Evolutionary conservation across 1,140 invertebrate genomes (phyloP), one percentile per base, ranked within the genome.

Genomic region (Drosophila murphyi): DNA sequence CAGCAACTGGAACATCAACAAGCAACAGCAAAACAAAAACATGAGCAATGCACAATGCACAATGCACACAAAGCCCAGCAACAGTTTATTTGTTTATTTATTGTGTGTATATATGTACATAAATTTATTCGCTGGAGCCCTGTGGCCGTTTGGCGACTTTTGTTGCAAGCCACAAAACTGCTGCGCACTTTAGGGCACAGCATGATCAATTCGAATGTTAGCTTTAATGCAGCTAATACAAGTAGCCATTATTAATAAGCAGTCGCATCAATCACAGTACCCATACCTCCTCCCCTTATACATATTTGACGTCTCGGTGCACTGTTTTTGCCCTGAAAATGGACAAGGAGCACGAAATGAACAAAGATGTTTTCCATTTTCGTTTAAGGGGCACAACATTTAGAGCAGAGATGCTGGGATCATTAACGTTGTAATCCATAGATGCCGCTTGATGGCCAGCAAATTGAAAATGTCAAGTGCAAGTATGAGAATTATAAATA

Each of bases 391-490:
- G 31, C 35, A 45, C n/a, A 54, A 55, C 56, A 10, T 47, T 32
- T 52, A 43, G 48, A 68, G 50, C 57, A 51, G 47, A 65, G 54
- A 55, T 72, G 57, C 51, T 61, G 50, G 55, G 47, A 55, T 60
- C 77, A 61, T 75, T 79, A 75, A 77, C 76, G 78, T 78, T 88
- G 80, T 82, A 82, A 87, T 80, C 72, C 78, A 78, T 86, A 83
- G 87, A 77, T 86, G 79, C 56, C 63, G 69, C 82, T 74, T 88
- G 70, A 80, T 82, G 71, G 83, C 80, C 70, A 69, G 83, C 83
- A 88, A 88, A 88, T 88, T 88, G 83, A 83, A 88, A 88, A 80
- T 88, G 83, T 88, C 83, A 88, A 77, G 73, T 74, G 83, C 83
- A 85, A 20, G 20, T 20, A 20, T 20, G 20, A 20, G 20, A 20